Percentiles rank a stretch among this genome's conserved stretches.
phyloP scores from a whole-genome alignment of 2,888 invertebrate species.

The Blomia tropicalis region DNA sequence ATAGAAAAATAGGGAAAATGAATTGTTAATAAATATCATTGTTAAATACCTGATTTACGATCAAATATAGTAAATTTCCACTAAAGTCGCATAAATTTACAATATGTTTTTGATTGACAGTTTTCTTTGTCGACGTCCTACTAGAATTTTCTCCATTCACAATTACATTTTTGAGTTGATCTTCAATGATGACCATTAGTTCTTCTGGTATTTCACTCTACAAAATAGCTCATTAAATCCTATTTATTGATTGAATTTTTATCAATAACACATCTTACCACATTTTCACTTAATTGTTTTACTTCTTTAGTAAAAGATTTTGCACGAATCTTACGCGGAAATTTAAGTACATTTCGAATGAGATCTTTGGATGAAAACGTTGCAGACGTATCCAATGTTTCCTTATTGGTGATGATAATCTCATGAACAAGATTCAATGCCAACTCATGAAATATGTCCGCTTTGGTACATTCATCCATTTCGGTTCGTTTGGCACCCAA shows the following conservation, averaged over 20 bases:
- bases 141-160: background rate
- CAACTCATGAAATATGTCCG: constrained; percentile 13
- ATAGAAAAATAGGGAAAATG: constrained; percentile 2
- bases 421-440: constrained; percentile 19
- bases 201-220: constrained; percentile 23
- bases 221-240: background rate
- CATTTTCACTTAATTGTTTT: constrained; percentile 21
- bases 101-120: background rate
- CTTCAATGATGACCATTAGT: constrained; percentile 17
- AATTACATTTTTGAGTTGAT: constrained; percentile 14
- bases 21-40: too few species aligned
- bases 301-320: constrained; percentile 22
- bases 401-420: constrained; percentile 4
- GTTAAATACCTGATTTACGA: constrained; percentile 30
- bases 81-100: constrained; percentile 29
- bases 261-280: constrained; percentile 10
- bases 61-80: constrained; percentile 27
- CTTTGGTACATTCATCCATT: background rate
- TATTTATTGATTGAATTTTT: background rate
- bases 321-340: constrained; percentile 20
- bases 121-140: background rate
- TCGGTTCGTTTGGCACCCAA: background rate
- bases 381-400: constrained; percentile 10
- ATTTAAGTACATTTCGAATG: constrained; percentile 20
- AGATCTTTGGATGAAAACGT: constrained; percentile 17